phyloP scores from a whole-genome alignment of 92 coral and sea anemone genomes.

The Muricea muricata region DNA sequence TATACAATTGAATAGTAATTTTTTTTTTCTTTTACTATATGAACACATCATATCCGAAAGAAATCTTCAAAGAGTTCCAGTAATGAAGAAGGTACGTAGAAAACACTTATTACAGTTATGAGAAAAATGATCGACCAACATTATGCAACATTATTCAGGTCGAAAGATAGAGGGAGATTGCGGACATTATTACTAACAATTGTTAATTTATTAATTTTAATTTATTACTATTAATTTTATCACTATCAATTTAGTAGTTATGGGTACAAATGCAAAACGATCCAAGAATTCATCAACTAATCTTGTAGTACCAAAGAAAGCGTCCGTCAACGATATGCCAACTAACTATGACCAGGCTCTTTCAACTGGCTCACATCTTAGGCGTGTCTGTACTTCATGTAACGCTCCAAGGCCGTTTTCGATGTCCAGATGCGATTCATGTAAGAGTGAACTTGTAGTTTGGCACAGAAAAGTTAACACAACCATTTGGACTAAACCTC shows the following conservation, averaged over 20 bases:
- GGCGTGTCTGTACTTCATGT: constrained; percentile 21
- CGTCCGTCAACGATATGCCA: constrained; percentile 8
- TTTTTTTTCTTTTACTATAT: too few relatives aligned
- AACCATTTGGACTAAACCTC: neutral
- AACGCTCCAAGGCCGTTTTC: neutral
- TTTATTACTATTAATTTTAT: too few relatives aligned
- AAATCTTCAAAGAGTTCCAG: neutral
- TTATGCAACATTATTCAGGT: too few relatives aligned
- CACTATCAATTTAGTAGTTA: neutral
- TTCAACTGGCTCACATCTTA: neutral
- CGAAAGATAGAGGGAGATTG: too few relatives aligned
- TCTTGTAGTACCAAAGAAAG: neutral
- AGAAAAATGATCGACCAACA: too few relatives aligned
- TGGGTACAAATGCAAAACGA: neutral
- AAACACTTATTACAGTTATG: too few relatives aligned
- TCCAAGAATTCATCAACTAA: neutral
- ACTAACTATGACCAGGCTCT: neutral
- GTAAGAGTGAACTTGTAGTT: constrained; percentile 1
- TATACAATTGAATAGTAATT: too few relatives aligned
- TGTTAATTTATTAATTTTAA: too few relatives aligned
- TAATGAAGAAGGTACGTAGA: neutral
- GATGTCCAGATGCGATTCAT: neutral
- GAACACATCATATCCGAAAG: neutral
- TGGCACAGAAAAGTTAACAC: neutral
- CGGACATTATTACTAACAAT: too few relatives aligned